These are phyloP conservation scores for Frankliniella intonsa DNA, from an alignment of 2,888 invertebrate genomes.

Conservation along the genomic window DNA sequence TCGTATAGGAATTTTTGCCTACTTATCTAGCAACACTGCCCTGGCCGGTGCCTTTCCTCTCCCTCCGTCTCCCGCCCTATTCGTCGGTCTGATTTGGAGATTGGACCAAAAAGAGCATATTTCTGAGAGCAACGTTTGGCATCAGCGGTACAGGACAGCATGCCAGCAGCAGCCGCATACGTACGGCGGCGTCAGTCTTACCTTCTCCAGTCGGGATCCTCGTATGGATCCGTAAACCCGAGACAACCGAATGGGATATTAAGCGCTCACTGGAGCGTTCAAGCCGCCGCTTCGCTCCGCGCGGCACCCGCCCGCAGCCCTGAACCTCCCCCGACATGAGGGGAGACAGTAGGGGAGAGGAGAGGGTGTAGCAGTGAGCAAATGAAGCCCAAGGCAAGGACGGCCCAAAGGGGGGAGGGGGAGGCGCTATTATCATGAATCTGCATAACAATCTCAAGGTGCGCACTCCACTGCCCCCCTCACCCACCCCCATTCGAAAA, in stretches of 20 bases:
- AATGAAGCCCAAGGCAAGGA: conserved; percentile 2
- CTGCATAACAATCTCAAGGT: conserved; percentile 22
- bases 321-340: not conserved
- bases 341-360: no score
- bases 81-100: no score
- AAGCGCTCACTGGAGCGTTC: not conserved
- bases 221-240: not conserved
- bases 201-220: not conserved
- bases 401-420: not conserved
- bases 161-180: not conserved
- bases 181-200: no score
- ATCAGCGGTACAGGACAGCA: no score
- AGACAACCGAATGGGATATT: not conserved
- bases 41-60: no score
- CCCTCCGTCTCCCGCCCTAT: no score
- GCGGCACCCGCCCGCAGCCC: not conserved
- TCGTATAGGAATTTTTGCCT: no score
- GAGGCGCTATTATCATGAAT: not conserved
- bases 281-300: not conserved
- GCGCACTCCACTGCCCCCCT: not conserved
- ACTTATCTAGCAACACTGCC: no score
- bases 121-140: no score
- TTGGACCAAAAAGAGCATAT: no score
- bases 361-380: not conserved
- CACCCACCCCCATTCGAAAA: not conserved